Base-by-base conservation (phyloP, 1,140 invertebrate species). In the Philopotamus ludificatus region DNA sequence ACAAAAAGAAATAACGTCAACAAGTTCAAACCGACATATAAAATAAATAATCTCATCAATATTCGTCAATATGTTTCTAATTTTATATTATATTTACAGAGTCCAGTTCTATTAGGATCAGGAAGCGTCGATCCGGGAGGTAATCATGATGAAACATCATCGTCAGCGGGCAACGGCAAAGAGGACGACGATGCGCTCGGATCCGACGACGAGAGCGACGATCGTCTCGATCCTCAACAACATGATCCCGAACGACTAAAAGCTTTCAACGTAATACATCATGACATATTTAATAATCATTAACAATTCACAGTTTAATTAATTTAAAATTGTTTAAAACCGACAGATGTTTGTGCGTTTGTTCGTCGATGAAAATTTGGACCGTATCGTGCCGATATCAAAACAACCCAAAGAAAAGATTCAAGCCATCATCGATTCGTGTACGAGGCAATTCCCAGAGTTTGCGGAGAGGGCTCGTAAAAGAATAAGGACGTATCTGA, bases 361-460 rank as follows among this genome's bases (percentile, higher is more conserved):
- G 55, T 98, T 98, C 79, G 95, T 97, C 42, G 95, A 98, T 77
- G 95, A 98, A 82, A 97, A 97, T 77, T 81, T 97, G 70, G 95
- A 98, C 74, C 86, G 95, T 73, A 95, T 95, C 80, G 93, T 97
- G 65, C 95, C 95, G 53, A 98, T 97, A 73, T 97, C 94, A 23
- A 96, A 97, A 76, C 95, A 98, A 79, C 95, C 95, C 2, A 97
- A 97, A 77, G 95, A 97, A 76, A 98, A 97, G 83, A 95, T 98
- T 67, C 94, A 97, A 76, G 95, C 95, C 8, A 98, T 98, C 74
- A 94, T 98, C 71, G 95, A 98, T 75, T 96, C 94, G 3, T 98
- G 95, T 80, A 92, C 93, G 62, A 84, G 95, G 71, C 95, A 98
- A 80, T 98, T 98, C 77, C 95, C 95, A 42, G 95, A 97, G 82